phyloP scores from a whole-genome alignment of 2,888 invertebrate species.

The Patella depressa region DNA sequence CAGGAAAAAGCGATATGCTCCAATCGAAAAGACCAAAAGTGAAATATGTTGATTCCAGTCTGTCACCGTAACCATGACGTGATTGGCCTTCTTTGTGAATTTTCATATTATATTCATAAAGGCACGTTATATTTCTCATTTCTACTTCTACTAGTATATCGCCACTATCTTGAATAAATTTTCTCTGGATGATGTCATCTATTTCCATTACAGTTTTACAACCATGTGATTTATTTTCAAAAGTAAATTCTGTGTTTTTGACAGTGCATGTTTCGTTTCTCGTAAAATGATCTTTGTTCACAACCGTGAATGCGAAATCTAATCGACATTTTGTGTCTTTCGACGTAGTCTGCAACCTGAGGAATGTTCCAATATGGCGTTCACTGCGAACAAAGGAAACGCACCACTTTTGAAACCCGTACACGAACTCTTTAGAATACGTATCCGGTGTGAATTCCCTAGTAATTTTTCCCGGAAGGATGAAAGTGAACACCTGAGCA shows the following conservation, averaged over 20 bases:
- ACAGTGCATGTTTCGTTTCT: constrained; percentile 86
- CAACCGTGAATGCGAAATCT: constrained; percentile 85
- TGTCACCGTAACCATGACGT: constrained; percentile 50
- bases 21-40: constrained; percentile 87
- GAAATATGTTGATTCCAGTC: constrained; percentile 79
- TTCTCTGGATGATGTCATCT: constrained; percentile 72
- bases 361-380: constrained; percentile 83
- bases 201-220: constrained; percentile 66
- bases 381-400: constrained; percentile 84
- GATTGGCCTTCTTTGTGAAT: constrained; percentile 73
- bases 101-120: constrained; percentile 81
- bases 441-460: constrained; percentile 85
- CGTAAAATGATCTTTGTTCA: constrained; percentile 85
- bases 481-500: constrained; percentile 87
- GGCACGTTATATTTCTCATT: constrained; percentile 82
- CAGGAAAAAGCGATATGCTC: constrained; percentile 76
- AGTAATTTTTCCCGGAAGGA: constrained; percentile 83
- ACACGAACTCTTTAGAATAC: constrained; percentile 85
- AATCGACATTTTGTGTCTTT: constrained; percentile 83
- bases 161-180: constrained; percentile 84
- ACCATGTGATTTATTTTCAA: constrained; percentile 63
- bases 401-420: constrained; percentile 87
- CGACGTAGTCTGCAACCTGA: constrained; percentile 83
- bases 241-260: constrained; percentile 77
- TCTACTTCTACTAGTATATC: constrained; percentile 85